Evolutionary conservation across 2,797 vertebrate species (phyloP).

Genomic region (Scolopax rusticola): DNA sequence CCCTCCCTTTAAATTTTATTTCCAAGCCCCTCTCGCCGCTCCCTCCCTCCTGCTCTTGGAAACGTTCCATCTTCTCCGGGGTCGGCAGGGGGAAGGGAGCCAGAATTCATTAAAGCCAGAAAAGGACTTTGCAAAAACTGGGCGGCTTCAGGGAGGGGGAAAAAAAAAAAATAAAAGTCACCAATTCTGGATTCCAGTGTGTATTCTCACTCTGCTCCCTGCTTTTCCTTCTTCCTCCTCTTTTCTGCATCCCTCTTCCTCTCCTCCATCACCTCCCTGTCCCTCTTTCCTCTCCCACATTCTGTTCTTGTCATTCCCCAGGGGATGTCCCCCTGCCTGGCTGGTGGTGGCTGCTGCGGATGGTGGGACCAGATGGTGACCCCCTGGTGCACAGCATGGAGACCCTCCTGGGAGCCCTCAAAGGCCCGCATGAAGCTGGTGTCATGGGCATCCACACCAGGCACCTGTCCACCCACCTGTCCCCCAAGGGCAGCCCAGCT

Average conservation of each 20-base stretch:
- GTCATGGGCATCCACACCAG: neutral
- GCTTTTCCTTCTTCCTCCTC: neutral
- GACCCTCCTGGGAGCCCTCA: neutral
- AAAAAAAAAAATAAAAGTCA: neutral
- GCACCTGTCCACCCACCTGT: rapidly evolving
- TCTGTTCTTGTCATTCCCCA: neutral
- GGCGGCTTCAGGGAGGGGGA: neutral
- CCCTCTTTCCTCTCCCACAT: neutral
- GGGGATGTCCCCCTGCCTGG: rapidly evolving
- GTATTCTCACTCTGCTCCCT: neutral
- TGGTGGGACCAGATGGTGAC: neutral
- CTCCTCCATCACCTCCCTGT: neutral
- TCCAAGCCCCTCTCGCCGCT: neutral
- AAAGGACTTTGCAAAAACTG: conserved; percentile 37
- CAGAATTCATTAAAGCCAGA: conserved; percentile 65
- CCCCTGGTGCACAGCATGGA: neutral
- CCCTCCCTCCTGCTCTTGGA: conserved; percentile 51
- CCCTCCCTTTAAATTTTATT: neutral
- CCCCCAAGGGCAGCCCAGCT: neutral
- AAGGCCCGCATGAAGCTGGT: rapidly evolving
- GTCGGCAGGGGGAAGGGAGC: conserved; percentile 33
- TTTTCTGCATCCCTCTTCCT: neutral
- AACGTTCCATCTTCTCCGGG: conserved; percentile 45
- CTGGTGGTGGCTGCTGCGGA: neutral
- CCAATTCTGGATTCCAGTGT: neutral